Evolutionary conservation across 2,113 vertebrate species (phyloP), one percentile per base, ranked within the genome.

Genomic region (Edolisoma coerulescens): DNA sequence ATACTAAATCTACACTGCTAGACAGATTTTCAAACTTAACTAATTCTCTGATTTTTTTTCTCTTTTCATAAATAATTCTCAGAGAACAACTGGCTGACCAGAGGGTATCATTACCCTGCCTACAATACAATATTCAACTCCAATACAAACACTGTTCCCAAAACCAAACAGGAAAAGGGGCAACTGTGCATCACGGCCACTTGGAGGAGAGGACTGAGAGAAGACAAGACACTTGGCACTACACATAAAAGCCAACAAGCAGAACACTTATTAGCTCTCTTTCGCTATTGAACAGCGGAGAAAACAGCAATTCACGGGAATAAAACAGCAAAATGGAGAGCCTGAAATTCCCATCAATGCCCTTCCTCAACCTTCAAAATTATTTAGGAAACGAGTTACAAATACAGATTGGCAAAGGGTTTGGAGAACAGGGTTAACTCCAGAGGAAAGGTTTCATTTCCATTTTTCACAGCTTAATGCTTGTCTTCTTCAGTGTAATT

Each of bases 401-500:
- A 91, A 90, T 68, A 89, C 89, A 93, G 87, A 78, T 70, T 91
- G 88, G 83, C 84, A 74, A 73, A 69, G 9, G 64, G 89, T 44
- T 69, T 80, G 77, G 70, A 89, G 89, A 93, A 54, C 80, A 52
- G 84, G 77, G 88, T 87, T 95, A 87, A 78, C 61, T 88, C 80
- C 90, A 95, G 84, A 77, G 89, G 93, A 95, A 97, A 96, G 93
- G 89, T 93, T 96, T 95, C 3, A 68, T 68, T 90, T 81, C 94
- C 93, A 91, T 94, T 91, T 96, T 91, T 89, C 93, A 92, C 88
- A 69, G 75, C 67, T 76, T 65, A 82, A 90, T 42, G 70, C 84
- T 73, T 91, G 84, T 90, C 88, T 65, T 88, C 93, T 85, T 92
- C 88, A 63, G 82, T 53, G 50, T 65, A 45, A 91, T 93, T 96